Conservation (phyloP, 2,113 vertebrate species). For the Chlorocebus sabaeus region DNA sequence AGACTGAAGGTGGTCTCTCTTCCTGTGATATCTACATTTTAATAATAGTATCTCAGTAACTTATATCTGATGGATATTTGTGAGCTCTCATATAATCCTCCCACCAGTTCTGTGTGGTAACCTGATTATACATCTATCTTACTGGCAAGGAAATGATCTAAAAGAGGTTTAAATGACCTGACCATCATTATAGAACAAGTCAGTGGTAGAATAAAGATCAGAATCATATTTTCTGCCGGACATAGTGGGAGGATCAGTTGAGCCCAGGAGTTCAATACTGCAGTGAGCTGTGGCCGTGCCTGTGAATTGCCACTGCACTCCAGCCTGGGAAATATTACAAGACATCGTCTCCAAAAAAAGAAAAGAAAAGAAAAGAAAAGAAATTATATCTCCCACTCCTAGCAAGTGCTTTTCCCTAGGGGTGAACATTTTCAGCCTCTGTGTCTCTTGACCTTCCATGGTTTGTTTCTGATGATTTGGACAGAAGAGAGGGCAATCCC, state of each 20-base stretch:
- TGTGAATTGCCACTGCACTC: neutral
- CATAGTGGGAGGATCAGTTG: neutral
- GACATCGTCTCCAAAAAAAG: neutral
- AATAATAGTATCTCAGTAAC: slow-evolving; percentile 5
- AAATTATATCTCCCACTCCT: neutral
- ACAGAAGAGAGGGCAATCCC: neutral
- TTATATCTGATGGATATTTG: neutral
- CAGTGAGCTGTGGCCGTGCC: neutral
- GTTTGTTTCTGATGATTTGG: slow-evolving; percentile 15
- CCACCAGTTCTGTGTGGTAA: neutral
- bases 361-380: neutral
- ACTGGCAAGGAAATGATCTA: neutral
- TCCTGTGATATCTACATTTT: neutral
- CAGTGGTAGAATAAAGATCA: neutral
- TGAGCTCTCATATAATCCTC: neutral
- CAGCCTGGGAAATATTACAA: neutral
- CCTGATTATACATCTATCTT: neutral
- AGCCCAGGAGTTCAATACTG: neutral
- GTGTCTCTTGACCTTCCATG: neutral
- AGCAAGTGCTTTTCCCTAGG: neutral
- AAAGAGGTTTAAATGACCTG: neutral
- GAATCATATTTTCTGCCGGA: neutral
- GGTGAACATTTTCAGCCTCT: neutral
- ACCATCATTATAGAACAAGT: neutral
- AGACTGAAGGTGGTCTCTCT: neutral